Percentiles rank a stretch among this genome's conserved stretches.
These are phyloP conservation scores for Iselma pallidipennis DNA, from an alignment of 2,888 invertebrate species.

Conservation along the genomic window DNA sequence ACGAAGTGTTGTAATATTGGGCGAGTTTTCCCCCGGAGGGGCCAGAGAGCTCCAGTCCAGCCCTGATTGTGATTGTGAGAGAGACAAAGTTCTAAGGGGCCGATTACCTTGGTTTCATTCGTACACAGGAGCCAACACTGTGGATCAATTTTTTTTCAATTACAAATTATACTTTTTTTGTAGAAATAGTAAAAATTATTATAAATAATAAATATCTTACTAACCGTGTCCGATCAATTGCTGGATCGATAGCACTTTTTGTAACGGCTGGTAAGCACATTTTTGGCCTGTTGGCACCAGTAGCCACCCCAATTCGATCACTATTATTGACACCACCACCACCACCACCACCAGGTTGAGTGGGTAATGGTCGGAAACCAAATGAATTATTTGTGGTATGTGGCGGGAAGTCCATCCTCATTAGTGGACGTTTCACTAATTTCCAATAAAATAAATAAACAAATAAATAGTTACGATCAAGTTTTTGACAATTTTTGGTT, in stretches of 20 bases:
- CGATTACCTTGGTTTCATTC: slow-evolving; percentile 35
- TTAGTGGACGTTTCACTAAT: slow-evolving; percentile 22
- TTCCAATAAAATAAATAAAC: background rate
- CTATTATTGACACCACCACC: no score
- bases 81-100: background rate
- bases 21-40: background rate
- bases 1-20: background rate
- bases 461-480: background rate
- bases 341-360: slow-evolving; percentile 30
- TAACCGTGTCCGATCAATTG: slow-evolving; percentile 48
- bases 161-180: background rate
- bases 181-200: background rate
- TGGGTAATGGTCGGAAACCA: slow-evolving; percentile 44
- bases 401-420: slow-evolving; percentile 43
- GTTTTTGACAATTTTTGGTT: background rate
- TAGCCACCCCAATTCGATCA: slow-evolving; percentile 33
- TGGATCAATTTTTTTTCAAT: slow-evolving; percentile 11
- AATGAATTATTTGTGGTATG: slow-evolving; percentile 37
- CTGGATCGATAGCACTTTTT: slow-evolving; percentile 45
- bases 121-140: slow-evolving; percentile 28
- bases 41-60: background rate
- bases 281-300: slow-evolving; percentile 47
- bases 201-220: slow-evolving; percentile 16
- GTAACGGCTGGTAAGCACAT: slow-evolving; percentile 50
- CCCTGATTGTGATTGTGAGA: background rate